Base-by-base conservation (phyloP, 2,888 invertebrate species). In the Lithophane leautieri region DNA sequence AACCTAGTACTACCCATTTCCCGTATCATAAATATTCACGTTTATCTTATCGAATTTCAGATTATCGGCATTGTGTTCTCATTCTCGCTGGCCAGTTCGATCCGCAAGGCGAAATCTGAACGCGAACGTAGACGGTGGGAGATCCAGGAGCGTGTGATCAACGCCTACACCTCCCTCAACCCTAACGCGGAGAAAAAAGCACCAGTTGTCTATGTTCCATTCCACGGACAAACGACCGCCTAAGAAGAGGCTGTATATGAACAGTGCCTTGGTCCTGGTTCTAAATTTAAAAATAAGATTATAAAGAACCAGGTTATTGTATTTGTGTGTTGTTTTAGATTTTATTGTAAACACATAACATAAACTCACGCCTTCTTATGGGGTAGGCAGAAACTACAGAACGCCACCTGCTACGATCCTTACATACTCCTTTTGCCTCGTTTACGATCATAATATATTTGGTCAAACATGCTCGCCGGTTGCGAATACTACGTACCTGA, bases 61-160 rank as follows among this genome's bases (percentile, higher is more conserved):
- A 95, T 99, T 63, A 97, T 99, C 89, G 99, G 99, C 84, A 98
- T 99, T 69, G 97, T 98, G 82, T 98, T 99, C 92, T 98, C 99
- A 3, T 98, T 98, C 93, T 98, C 98, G 95, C 95, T 99, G 93
- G 99, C 98, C 77, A 97, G 98, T 91, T 98, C 98, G 4, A 98
- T 99, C 91, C 98, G 98, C 78, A 97, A 97, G 82, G 97, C 98
- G 79, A 98, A 98, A 93, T 97, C 97, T 0, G 97, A 98, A 87
- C 97, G 97, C 58, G 97, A 97, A 89, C 97, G 97, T 75, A 97
- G 98, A 70, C 97, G 97, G 70, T 98, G 98, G 97, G 97, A 98
- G 92, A 96, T 97, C 79, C 96, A 97, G 82, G 97, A 97, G 84
- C 96, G 96, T 56, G 95, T 97, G 86, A 95, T 97, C 79, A 97